phyloP scores from a whole-genome alignment of 1,140 invertebrate species.

The Drosophila sp. region DNA sequence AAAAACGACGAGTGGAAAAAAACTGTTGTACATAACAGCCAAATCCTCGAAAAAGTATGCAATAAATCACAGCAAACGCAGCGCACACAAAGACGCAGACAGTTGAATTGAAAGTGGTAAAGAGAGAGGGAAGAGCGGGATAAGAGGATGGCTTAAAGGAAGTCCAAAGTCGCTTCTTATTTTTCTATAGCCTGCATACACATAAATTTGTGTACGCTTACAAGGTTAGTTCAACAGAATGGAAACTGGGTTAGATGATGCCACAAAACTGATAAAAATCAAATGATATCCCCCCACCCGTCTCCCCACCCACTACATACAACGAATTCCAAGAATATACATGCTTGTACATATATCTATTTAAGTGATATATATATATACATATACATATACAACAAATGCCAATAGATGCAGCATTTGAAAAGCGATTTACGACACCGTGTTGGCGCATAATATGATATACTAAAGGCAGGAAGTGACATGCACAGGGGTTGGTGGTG shows the following conservation, averaged over 20 bases:
- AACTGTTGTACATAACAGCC: constrained; percentile 55
- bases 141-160: neutral
- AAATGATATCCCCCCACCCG: constrained; percentile 7
- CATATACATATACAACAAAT: no score
- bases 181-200: constrained; percentile 48
- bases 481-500: neutral
- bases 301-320: neutral
- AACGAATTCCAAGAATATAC: constrained; percentile 3
- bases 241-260: constrained; percentile 61
- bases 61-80: constrained; percentile 64
- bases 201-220: constrained; percentile 65
- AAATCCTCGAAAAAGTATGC: constrained; percentile 67
- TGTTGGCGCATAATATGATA: constrained; percentile 66
- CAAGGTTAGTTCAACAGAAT: constrained; percentile 61
- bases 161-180: neutral
- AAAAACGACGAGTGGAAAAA: constrained; percentile 24
- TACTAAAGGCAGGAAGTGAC: constrained; percentile 7
- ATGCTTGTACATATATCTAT: no score
- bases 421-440: constrained; percentile 71
- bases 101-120: constrained; percentile 28
- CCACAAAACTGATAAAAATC: constrained; percentile 56
- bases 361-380: no score
- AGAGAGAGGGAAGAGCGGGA: neutral
- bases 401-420: constrained; percentile 60
- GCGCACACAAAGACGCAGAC: constrained; percentile 42